Evolutionary conservation across 2,797 vertebrate species (phyloP).

Genomic region (Cyclura pinguis): DNA sequence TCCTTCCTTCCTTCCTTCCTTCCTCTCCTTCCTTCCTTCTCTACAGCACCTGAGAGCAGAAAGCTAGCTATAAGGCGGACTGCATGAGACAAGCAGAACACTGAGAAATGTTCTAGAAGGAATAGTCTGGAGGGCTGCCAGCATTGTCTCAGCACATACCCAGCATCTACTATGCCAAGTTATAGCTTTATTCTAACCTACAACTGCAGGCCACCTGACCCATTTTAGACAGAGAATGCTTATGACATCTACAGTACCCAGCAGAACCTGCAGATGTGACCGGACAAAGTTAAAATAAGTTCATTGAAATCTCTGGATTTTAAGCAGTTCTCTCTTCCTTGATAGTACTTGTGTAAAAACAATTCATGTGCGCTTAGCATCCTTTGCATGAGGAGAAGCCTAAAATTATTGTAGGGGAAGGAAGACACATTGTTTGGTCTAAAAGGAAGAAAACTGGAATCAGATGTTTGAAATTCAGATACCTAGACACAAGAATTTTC

Average conservation of each 20-base stretch:
- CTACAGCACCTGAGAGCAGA: too few species aligned
- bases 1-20: too few species aligned
- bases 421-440: not conserved
- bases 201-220: not conserved
- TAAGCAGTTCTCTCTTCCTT: not conserved
- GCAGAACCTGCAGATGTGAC: not conserved
- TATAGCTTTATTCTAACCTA: not conserved
- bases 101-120: not conserved
- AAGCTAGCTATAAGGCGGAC: too few species aligned
- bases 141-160: not conserved
- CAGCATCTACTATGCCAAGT: not conserved
- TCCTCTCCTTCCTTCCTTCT: too few species aligned
- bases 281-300: not conserved
- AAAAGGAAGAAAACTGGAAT: not conserved
- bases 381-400: not conserved
- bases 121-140: not conserved
- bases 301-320: not conserved
- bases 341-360: not conserved
- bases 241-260: not conserved
- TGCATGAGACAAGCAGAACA: too few species aligned
- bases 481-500: not conserved
- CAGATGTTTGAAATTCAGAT: not conserved
- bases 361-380: not conserved
- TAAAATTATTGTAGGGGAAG: not conserved
- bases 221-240: not conserved